These are phyloP conservation scores for Propsilocerus akamusi DNA, from an alignment of 1,140 invertebrate species.

Conservation along the genomic window DNA sequence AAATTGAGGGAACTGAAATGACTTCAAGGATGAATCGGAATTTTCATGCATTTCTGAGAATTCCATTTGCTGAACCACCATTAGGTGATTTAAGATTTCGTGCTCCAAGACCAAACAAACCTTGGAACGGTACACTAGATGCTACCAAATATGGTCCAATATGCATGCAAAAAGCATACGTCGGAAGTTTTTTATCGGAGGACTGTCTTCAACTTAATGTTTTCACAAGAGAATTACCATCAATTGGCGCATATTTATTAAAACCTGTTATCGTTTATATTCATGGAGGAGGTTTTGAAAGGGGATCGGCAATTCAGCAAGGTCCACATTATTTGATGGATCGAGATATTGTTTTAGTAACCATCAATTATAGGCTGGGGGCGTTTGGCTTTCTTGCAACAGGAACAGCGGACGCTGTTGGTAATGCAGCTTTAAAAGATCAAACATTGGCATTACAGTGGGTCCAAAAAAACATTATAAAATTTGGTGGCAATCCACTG, in stretches of 20 bases:
- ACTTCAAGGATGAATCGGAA: constrained; percentile 23
- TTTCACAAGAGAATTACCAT: constrained; percentile 30
- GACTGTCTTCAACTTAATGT: constrained; percentile 79
- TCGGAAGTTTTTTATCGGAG: constrained; percentile 28
- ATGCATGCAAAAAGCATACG: background rate
- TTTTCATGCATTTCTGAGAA: constrained; percentile 39
- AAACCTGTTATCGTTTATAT: constrained; percentile 20
- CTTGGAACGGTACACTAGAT: background rate
- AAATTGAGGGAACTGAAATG: constrained; percentile 22
- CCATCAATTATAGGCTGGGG: constrained; percentile 28
- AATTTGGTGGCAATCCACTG: constrained; percentile 37
- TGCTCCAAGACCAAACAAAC: background rate
- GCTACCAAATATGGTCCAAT: background rate
- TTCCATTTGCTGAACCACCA: constrained; percentile 47
- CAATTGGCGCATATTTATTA: background rate
- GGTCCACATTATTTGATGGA: constrained; percentile 24
- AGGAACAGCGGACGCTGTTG: constrained; percentile 21
- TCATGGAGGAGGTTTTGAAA: constrained; percentile 21
- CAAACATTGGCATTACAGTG: constrained; percentile 20
- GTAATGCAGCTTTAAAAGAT: constrained; percentile 14
- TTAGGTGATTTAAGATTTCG: constrained; percentile 37
- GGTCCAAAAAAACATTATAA: constrained; percentile 30
- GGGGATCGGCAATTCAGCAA: constrained; percentile 16
- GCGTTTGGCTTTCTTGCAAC: constrained; percentile 33
- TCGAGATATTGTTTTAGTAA: constrained; percentile 26